phyloP scores from a whole-genome alignment of 2,113 vertebrate genomes.

The Crotalus viridis region DNA sequence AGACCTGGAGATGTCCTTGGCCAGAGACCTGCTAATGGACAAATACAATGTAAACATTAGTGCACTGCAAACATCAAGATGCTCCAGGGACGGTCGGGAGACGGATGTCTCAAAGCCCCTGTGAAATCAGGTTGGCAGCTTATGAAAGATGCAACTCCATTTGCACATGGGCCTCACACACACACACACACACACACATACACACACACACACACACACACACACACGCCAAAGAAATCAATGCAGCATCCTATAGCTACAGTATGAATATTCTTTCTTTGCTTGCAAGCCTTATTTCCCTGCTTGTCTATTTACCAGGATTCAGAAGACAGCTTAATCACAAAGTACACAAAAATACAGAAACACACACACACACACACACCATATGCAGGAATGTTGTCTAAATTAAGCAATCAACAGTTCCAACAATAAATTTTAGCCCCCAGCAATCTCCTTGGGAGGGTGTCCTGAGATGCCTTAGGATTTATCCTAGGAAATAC shows the following conservation, averaged over 20 bases:
- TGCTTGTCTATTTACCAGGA: background rate
- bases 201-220: background rate
- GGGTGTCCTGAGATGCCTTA: background rate
- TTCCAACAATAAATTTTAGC: background rate
- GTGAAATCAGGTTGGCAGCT: conserved; percentile 36
- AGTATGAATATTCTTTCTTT: background rate
- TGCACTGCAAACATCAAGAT: background rate
- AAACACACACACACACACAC: background rate
- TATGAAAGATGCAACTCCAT: conserved; percentile 21
- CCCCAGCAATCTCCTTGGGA: background rate
- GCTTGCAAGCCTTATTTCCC: background rate
- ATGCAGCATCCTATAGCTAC: background rate
- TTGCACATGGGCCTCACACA: background rate
- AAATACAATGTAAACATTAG: conserved; percentile 10
- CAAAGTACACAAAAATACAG: background rate
- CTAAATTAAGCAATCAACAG: background rate
- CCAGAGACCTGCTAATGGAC: conserved; percentile 7
- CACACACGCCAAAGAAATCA: background rate
- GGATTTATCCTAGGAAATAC: background rate
- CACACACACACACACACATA: background rate
- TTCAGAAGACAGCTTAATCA: background rate
- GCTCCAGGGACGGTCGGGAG: background rate
- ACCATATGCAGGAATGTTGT: background rate
- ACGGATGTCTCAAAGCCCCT: background rate
- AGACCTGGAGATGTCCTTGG: background rate